Base-by-base conservation (phyloP, 2,888 invertebrate genomes). In the Sphaerophoria taeniata region DNA sequence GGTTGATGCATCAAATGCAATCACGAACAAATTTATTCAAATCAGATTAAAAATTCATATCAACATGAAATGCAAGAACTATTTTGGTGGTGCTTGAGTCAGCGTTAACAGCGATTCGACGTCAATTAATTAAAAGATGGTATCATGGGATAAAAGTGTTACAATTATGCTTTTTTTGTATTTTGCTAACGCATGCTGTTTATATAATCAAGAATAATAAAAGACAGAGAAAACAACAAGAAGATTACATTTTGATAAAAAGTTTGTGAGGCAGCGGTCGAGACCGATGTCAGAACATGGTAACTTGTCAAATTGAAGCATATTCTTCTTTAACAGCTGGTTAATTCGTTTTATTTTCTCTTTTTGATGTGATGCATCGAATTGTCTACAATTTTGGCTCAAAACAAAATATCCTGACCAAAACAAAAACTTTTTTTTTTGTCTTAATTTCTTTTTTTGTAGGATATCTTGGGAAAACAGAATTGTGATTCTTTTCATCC, bases 61-160 rank as follows among this genome's bases (percentile, higher is more conserved):
- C 14, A 14, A 39, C 0, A 58, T 24, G 12, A 39, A 39, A 6
- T 9, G 9, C 2, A 5, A 39, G 39, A 24, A 58, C 11, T 6
- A 58, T 39, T 58, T 39, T 58, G 36, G 39, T 58, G 39, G 58
- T 43, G 12, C 39, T 24, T 24, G 9, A 39, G 12, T 58, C 24
- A 36, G 39, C 60, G 39, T 24, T 43, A 24, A 47, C 56, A 60
- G 11, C 47, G 11, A 31, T 55, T 24, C 24, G 24, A 45, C 63
- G 56, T 73, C 78, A 83, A 78, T 78, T 73, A 82, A 77, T 69
- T 56, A 43, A 60, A 69, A 60, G 82, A 78, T 82, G 43, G 36
- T 77, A 78, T 82, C 78, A 73, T 45, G 45, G 12, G 60, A 49
- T 49, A 63, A 31, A 63, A 83, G 82, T 83, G 82, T 69, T 69